Evolutionary conservation across 2,113 vertebrate genomes (phyloP), one percentile per base, ranked within the genome.

Genomic region (Microcebus tavaratra): DNA sequence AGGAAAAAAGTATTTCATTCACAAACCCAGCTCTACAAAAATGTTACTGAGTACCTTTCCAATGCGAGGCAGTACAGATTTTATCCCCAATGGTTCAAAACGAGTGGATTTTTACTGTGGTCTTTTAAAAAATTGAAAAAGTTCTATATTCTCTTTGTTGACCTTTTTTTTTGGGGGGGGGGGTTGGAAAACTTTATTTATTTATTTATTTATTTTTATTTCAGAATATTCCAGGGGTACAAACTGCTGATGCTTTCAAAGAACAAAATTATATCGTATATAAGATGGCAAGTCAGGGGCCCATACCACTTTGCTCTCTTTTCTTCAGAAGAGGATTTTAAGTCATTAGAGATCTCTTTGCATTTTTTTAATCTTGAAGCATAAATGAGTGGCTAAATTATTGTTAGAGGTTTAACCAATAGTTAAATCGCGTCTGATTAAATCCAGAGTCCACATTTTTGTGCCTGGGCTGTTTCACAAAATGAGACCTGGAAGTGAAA

Each of bases 21-120:
- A 73, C 55, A 90, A 91, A 93, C 18, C 5, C 70, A 93, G 11
- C 68, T 94, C 55, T 25, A 87, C 55, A 89, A 39, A 76, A 94
- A 72, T 42, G 21, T 76, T 76, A 67, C 36, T 61, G 42, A 91
- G 50, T 2, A 42, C 25, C 7, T 50, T 88, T 27, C 14, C 76
- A 85, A 21, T 23, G 34, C 34, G 86, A 92, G 48, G 48, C 3
- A 23, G 18, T 27, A 34, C 3, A 55, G 20, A 14, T 75, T 88
- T 95, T 48, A 70, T 18, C 63, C 48, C 88, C 23, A 63, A 1
- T 50, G 27, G 20, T 13, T 91, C 88, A 73, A 82, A 78, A 21
- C 29, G 7, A 84, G 20, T 23, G 39, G 76, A 82, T 81, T 76
- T 94, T 97, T 88, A 94, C 53, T 39, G 29, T 72, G 45, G 59